Percentiles rank a stretch among this genome's conserved stretches.
These are phyloP conservation scores for Harpagoxenus sublaevis DNA, from an alignment of 2,888 invertebrate genomes.

Conservation along the genomic window DNA sequence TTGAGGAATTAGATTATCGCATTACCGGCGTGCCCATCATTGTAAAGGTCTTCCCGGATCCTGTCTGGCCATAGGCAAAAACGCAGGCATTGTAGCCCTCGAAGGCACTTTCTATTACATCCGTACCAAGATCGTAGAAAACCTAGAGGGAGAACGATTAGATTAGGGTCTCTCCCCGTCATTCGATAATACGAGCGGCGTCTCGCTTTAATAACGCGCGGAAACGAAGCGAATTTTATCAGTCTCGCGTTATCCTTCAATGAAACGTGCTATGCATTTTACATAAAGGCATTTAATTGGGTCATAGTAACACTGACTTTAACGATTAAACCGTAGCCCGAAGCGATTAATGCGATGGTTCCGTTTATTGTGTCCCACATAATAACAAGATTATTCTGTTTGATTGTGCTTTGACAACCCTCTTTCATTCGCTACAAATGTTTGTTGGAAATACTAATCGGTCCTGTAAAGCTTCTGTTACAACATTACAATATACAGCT, in stretches of 20 bases:
- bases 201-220: conserved; percentile 52
- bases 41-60: conserved; percentile 96
- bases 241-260: neutral
- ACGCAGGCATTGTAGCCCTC: conserved; percentile 96
- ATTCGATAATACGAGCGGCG: neutral
- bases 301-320: neutral
- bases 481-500: neutral
- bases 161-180: conserved; percentile 1
- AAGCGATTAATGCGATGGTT: neutral
- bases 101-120: conserved; percentile 93
- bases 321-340: conserved; percentile 2
- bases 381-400: conserved; percentile 18
- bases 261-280: conserved; percentile 45
- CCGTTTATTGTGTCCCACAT: neutral
- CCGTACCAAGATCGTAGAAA: conserved; percentile 92
- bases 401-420: neutral
- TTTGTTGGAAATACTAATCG: conserved; percentile 4
- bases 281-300: conserved; percentile 35
- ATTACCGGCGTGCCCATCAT: conserved; percentile 95
- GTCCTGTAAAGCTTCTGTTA: neutral
- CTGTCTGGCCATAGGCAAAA: conserved; percentile 97
- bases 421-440: conserved; percentile 1
- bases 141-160: conserved; percentile 85
- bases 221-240: conserved; percentile 45
- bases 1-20: neutral